phyloP scores from a whole-genome alignment of 2,888 invertebrate species.

The Gandaritis pyraliata region DNA sequence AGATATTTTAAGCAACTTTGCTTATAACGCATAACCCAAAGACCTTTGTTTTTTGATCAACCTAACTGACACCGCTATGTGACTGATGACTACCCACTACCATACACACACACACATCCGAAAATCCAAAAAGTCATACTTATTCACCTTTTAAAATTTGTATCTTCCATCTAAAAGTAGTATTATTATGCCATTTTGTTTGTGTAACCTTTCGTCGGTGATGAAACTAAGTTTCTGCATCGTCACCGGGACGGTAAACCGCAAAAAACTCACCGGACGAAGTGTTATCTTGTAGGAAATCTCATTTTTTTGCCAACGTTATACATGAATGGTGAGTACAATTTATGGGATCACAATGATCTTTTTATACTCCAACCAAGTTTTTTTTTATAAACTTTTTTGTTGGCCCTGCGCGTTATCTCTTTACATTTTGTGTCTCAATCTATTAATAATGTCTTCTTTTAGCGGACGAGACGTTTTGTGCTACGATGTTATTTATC shows the following conservation, averaged over 20 bases:
- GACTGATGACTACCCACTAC: no score
- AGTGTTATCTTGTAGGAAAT: constrained; percentile 78
- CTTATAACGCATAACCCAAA: no score
- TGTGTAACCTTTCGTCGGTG: constrained; percentile 44
- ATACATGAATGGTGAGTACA: constrained; percentile 81
- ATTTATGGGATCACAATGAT: constrained; percentile 81
- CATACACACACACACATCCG: no score
- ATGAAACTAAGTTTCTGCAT: constrained; percentile 49
- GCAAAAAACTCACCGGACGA: constrained; percentile 74
- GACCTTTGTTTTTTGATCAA: no score
- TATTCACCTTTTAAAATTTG: no score
- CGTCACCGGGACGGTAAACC: constrained; percentile 56
- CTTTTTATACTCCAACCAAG: constrained; percentile 74
- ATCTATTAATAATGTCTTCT: constrained; percentile 82
- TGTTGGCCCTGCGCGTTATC: constrained; percentile 62
- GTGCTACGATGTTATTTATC: constrained; percentile 63
- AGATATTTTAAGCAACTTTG: no score
- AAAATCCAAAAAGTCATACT: no score
- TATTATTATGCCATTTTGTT: constrained; percentile 11
- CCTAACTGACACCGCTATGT: no score
- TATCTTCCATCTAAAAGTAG: no score
- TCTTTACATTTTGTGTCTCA: constrained; percentile 79
- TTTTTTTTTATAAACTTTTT: constrained; percentile 62
- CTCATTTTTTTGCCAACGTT: constrained; percentile 72
- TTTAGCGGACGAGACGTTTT: constrained; percentile 72